phyloP scores from a whole-genome alignment of 1,140 invertebrate genomes.

The Drosophila tani region DNA sequence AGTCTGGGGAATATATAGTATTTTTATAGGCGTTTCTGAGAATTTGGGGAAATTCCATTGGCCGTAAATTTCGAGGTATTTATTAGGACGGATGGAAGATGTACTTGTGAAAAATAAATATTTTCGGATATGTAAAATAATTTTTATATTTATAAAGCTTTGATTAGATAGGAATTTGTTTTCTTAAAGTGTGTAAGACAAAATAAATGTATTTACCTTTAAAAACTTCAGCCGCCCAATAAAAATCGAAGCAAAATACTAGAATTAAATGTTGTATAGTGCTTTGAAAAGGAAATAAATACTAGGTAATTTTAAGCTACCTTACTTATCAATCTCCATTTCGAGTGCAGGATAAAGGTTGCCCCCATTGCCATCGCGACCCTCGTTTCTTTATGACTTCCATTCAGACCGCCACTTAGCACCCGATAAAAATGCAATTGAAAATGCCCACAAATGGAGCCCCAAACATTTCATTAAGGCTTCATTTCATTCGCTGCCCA shows the following conservation, averaged over 20 bases:
- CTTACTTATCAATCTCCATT: not conserved
- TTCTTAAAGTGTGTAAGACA: not conserved
- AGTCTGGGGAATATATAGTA: not conserved
- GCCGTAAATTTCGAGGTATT: no score
- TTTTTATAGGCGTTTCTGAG: not conserved
- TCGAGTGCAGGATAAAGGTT: not conserved
- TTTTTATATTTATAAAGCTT: not conserved
- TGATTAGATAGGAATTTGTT: not conserved
- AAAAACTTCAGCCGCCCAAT: not conserved
- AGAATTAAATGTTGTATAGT: not conserved
- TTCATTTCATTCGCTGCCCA: conserved; percentile 18
- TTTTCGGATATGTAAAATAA: no score
- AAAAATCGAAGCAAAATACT: not conserved
- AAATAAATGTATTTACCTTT: no score
- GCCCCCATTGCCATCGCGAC: not conserved
- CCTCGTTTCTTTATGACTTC: conserved; percentile 22
- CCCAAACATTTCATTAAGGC: conserved; percentile 25
- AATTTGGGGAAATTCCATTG: not conserved
- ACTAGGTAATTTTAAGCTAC: no score
- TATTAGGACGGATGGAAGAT: not conserved
- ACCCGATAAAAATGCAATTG: conserved; percentile 57
- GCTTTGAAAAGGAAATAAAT: no score
- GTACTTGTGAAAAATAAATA: not conserved
- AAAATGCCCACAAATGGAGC: conserved; percentile 25
- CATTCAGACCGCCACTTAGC: conserved; percentile 42